Base-by-base conservation (phyloP, 2,888 invertebrate species). In the Heliconius erato region DNA sequence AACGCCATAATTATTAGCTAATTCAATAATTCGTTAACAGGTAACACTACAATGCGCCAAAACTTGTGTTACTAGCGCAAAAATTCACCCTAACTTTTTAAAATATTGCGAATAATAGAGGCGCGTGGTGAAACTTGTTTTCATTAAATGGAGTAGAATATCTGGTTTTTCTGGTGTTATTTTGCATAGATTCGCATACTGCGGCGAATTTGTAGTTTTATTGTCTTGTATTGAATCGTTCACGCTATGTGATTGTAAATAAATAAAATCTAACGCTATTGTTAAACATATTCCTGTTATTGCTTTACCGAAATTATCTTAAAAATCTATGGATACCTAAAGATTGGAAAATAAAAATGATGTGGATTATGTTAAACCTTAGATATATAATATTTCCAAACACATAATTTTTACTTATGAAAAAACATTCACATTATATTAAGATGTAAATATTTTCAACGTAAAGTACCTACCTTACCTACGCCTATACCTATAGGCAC, bases 11-110 rank as follows among this genome's bases (percentile, higher is more conserved):
- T 94, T 94, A 94, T 92, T 91, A 91, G 88, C 90, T 92, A 92
- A 95, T 95, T 94, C 92, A 93, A 92, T 92, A 92, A 93, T 94
- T 92, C 92, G 92, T 89, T 91, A 93, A 94, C 93, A 92, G 86
- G 91, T 94, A 94, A 94, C 94, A 94, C 92, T 94, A 93, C 94
- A 94, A 94, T 94, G 88, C 88, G 35, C 32, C 72, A 32, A 87
- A 84, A 88, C 90, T 89, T 89, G 90, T 90, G 91, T 90, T 91
- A 90, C 91, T 88, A 89, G 82, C 63, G 65, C 81, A 77, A 87
- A 87, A 87, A 87, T 87, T 86, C 86, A 87, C 88, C 86, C 82
- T 69, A 81, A 79, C 77, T 85, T 68, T 80, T 84, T 86, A 83
- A 86, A 84, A 87, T 86, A 87, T 92, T 88, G 94, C 95, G 90